A percentile compares a stretch with the other conserved stretches of the same genome.
These are phyloP conservation scores for Drosophila paracracens DNA, from an alignment of 2,888 invertebrate genomes.

Conservation along the genomic window DNA sequence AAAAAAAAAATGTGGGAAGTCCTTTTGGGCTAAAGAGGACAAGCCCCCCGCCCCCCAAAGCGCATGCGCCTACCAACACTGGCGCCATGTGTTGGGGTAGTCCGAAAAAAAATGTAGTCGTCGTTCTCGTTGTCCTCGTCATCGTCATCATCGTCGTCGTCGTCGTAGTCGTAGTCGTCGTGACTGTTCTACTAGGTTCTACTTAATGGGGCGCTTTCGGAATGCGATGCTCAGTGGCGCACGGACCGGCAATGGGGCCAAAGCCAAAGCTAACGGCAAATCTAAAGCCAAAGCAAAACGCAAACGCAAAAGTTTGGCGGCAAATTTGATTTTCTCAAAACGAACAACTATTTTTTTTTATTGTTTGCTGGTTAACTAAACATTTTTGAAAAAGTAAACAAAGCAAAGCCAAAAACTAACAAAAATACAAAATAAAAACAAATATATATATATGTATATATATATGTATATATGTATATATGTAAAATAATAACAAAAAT, in stretches of 20 bases:
- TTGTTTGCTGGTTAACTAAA: slow-evolving; percentile 8
- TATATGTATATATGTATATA: background rate
- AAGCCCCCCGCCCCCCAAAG: background rate
- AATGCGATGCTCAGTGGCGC: slow-evolving; percentile 67
- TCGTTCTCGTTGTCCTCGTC: background rate
- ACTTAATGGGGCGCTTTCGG: slow-evolving; percentile 73
- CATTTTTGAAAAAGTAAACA: background rate
- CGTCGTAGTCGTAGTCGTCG: background rate
- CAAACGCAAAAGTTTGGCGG: background rate
- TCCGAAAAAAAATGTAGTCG: slow-evolving; percentile 33
- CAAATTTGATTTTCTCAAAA: background rate
- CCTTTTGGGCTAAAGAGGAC: slow-evolving; percentile 55
- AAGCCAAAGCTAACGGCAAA: slow-evolving; percentile 22
- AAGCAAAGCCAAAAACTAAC: slow-evolving; percentile 3
- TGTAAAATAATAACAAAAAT: slow-evolving; percentile 31
- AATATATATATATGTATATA: background rate
- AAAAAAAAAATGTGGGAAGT: slow-evolving; percentile 73
- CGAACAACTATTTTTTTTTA: background rate
- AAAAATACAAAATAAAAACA: slow-evolving; percentile 11
- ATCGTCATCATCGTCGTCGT: background rate
- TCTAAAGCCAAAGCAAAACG: background rate
- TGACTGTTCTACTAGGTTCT: slow-evolving; percentile 42
- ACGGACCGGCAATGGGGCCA: slow-evolving; percentile 60
- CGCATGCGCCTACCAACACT: slow-evolving; percentile 54
- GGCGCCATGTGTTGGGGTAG: slow-evolving; percentile 16